These are phyloP conservation scores for Bombus consobrinus DNA, from an alignment of 1,140 invertebrate genomes.

Conservation along the genomic window DNA sequence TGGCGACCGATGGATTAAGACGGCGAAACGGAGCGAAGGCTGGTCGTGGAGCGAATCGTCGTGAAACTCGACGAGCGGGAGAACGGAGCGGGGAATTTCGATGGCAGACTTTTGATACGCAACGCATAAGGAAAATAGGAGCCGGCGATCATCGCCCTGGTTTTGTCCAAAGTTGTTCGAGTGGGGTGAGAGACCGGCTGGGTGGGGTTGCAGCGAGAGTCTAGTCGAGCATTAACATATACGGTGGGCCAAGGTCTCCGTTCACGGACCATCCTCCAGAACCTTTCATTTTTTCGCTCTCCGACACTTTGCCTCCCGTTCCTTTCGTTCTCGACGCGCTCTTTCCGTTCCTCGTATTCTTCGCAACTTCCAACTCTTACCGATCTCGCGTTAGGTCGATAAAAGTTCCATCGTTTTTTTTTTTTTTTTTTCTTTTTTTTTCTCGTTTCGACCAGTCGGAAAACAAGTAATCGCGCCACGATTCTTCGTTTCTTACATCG, in stretches of 20 bases:
- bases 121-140: neutral
- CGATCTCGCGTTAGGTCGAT: no score
- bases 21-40: rapidly evolving
- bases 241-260: slow-evolving; percentile 15
- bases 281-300: slow-evolving; percentile 8
- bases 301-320: neutral
- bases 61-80: neutral
- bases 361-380: no score
- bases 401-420: no score
- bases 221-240: slow-evolving; percentile 3
- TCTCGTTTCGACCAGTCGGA: rapidly evolving
- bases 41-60: neutral
- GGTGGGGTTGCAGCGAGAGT: neutral
- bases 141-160: neutral
- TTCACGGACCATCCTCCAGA: no score
- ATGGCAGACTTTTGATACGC: neutral
- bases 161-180: neutral
- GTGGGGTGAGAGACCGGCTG: no score
- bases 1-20: no score
- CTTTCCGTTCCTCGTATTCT: no score
- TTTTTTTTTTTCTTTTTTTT: no score
- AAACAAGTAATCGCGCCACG: rapidly evolving
- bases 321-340: neutral
- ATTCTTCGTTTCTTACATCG: no score
- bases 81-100: neutral